Evolutionary conservation across 2,888 invertebrate genomes (phyloP), one percentile per base, ranked within the genome.

Genomic region (Metalampra italica): DNA sequence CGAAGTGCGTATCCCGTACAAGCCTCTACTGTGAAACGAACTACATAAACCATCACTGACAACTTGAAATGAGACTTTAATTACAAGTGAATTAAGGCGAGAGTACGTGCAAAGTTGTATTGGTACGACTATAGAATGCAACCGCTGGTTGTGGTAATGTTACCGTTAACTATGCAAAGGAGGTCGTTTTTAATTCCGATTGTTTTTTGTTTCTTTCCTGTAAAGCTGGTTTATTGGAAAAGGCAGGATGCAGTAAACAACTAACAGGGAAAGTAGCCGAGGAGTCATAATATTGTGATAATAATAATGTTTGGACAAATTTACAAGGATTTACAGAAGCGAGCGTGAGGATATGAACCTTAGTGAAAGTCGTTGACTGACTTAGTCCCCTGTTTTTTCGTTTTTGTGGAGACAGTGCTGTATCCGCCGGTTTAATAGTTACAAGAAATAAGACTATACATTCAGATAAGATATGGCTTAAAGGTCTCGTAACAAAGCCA

Each of bases 161-260:
- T 49, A 53, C 60, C 55, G 60, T 64, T 61, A 55, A 54, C 55
- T 58, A 61, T 61, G 59, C 57, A 61, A 64, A 64, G 37, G 46
- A 59, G 59, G 55, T 56, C 40, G 43, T 50, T 62, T 60, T 62
- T 59, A 59, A 59, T 57, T 60, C 52, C 53, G 44, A 56, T 53
- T 54, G 53, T 51, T 52, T 46, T 47, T 55, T 50, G 49, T 52
- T 53, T 46, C 42, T 44, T 51, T 50, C 45, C 40, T 49, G 46
- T 52, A 43, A 32, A 29, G 42, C 5, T 11, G 29, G n/a, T 39
- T 44, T 22, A 48, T 41, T 45, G 34, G 48, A 34, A 32, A 29
- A 39, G 14, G 34, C 46, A 41, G 41, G 46, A 41, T 41, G 46
- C 12, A 15, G 46, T 46, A 46, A 46, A 46, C 38, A 38, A 22